These are phyloP conservation scores for Salarias fasciatus DNA, from an alignment of 2,797 vertebrate genomes.

Conservation along the genomic window DNA sequence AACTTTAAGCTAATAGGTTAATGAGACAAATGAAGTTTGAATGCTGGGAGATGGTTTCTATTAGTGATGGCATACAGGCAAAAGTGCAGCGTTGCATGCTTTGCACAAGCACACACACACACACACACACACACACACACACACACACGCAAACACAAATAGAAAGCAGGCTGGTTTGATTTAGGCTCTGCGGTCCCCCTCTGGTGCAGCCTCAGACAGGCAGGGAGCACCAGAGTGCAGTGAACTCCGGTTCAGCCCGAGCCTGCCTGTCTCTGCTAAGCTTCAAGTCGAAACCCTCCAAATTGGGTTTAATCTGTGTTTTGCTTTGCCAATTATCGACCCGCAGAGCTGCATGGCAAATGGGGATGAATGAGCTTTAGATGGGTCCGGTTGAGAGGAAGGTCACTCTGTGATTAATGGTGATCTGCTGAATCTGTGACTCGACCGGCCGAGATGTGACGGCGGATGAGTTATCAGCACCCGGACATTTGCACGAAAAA, in stretches of 20 bases:
- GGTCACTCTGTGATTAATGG: constrained; percentile 74
- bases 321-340: constrained; percentile 79
- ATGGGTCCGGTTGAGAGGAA: constrained; percentile 67
- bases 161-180: constrained; percentile 77
- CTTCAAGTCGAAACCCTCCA: constrained; percentile 74
- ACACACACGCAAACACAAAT: constrained; percentile 52
- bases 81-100: constrained; percentile 51
- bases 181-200: constrained; percentile 71
- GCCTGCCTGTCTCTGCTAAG: constrained; percentile 70
- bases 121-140: constrained; percentile 40
- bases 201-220: constrained; percentile 65
- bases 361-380: constrained; percentile 72
- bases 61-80: constrained; percentile 68
- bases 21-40: constrained; percentile 79
- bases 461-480: constrained; percentile 52
- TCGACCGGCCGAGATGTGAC: constrained; percentile 10
- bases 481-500: too few relatives aligned
- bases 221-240: constrained; percentile 56
- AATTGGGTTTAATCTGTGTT: constrained; percentile 81
- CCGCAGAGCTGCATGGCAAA: constrained; percentile 73
- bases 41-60: constrained; percentile 73
- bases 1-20: constrained; percentile 79
- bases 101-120: constrained; percentile 37
- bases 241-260: constrained; percentile 66
- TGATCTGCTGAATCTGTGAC: constrained; percentile 59